These are phyloP conservation scores for Lamproptera curius DNA, from an alignment of 2,888 invertebrate species.

Conservation along the genomic window DNA sequence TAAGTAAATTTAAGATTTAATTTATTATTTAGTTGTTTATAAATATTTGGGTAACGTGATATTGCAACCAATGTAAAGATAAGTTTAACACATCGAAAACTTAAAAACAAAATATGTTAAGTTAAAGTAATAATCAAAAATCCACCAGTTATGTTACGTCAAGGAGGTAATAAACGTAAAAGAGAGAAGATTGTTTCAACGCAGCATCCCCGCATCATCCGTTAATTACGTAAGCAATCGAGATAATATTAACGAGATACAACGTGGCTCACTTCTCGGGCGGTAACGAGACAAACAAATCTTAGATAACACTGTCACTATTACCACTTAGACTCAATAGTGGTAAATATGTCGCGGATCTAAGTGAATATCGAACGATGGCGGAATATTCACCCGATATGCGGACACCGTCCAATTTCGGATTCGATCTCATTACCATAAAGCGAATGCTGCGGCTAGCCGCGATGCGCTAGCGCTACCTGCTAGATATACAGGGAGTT, in stretches of 20 bases:
- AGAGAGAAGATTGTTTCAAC: too few relatives aligned
- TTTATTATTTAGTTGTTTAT: too few relatives aligned
- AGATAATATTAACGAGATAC: constrained; percentile 4
- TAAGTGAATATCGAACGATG: constrained; percentile 41
- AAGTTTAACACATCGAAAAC: too few relatives aligned
- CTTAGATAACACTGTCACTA: constrained; percentile 15
- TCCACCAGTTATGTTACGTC: too few relatives aligned
- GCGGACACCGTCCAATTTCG: constrained; percentile 64
- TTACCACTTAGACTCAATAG: constrained; percentile 3
- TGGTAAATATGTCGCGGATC: constrained; percentile 20
- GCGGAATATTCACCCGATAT: constrained; percentile 40
- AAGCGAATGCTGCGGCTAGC: constrained; percentile 50
- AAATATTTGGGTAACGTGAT: too few relatives aligned
- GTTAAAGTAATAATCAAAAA: too few relatives aligned
- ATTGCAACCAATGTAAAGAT: too few relatives aligned
- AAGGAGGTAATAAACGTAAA: too few relatives aligned
- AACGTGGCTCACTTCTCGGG: background rate
- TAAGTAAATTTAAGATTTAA: too few relatives aligned
- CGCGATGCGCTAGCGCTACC: constrained; percentile 30
- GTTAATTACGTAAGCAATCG: constrained; percentile 10
- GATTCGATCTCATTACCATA: constrained; percentile 72
- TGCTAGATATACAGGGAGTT: background rate
- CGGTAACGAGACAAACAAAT: background rate
- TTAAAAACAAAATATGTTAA: too few relatives aligned
- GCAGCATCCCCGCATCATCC: too few relatives aligned